Conservation (phyloP, 1,140 invertebrate genomes). For the Anoplophora glabripennis region DNA sequence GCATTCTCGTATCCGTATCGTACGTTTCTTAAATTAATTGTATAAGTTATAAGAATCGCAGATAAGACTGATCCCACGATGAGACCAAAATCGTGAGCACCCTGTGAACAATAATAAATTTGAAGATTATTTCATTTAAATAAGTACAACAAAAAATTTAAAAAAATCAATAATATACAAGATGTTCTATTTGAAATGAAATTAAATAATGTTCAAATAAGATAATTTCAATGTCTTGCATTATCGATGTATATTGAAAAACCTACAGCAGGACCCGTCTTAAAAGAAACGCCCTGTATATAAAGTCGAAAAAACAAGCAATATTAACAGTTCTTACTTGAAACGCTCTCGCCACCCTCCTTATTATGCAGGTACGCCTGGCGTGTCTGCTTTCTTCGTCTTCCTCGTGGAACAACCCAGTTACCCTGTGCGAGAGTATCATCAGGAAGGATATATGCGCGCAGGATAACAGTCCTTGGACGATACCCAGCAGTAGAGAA, state of each 20-base stretch:
- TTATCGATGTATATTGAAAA: too few relatives aligned
- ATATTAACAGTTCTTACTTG: constrained; percentile 47
- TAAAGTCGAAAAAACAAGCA: too few relatives aligned
- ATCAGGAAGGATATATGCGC: constrained; percentile 59
- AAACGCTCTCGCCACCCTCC: constrained; percentile 49
- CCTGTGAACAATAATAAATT: constrained; percentile 44
- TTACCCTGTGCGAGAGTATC: constrained; percentile 57
- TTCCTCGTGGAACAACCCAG: constrained; percentile 55
- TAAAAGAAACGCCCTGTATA: too few relatives aligned
- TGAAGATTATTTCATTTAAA: too few relatives aligned
- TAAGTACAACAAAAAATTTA: too few relatives aligned
- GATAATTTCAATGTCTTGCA: too few relatives aligned
- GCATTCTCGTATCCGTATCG: constrained; percentile 11
- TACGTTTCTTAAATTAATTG: constrained; percentile 26
- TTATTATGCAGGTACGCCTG: constrained; percentile 49
- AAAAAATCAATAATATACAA: too few relatives aligned
- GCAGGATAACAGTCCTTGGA: constrained; percentile 54
- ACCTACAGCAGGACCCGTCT: too few relatives aligned
- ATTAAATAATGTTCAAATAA: too few relatives aligned
- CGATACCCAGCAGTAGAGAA: constrained; percentile 60
- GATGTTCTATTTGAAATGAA: too few relatives aligned
- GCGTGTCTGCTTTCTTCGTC: constrained; percentile 48
- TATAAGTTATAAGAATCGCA: constrained; percentile 52
- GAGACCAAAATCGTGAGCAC: constrained; percentile 60
- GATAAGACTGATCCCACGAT: constrained; percentile 54